Conservation (phyloP, 2,113 vertebrate species). For the Aphyosemion australe region DNA sequence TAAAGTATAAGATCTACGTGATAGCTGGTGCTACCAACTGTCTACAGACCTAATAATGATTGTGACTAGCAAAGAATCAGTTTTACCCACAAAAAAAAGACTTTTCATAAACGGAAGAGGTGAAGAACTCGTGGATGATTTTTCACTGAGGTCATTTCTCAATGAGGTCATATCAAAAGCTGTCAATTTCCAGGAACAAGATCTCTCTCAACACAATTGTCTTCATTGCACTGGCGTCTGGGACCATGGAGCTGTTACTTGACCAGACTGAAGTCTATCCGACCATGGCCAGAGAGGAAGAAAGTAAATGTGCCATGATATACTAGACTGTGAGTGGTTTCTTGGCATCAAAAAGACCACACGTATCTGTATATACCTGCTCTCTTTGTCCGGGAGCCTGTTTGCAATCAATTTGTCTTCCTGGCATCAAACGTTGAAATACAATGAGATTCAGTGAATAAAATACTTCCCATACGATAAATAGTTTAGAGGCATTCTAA, state of each 20-base stretch:
- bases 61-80: not conserved
- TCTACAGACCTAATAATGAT: not conserved
- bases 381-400: not conserved
- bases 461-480: not conserved
- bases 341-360: constrained; percentile 13
- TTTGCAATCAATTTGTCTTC: constrained; percentile 16
- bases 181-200: constrained; percentile 46
- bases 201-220: constrained; percentile 40
- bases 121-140: constrained; percentile 35
- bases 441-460: not conserved
- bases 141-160: constrained; percentile 45
- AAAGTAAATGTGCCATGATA: constrained; percentile 25
- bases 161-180: constrained; percentile 33
- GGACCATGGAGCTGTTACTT: constrained; percentile 16
- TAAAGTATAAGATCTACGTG: not conserved
- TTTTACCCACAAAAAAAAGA: not conserved
- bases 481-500: not conserved
- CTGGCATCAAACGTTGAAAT: constrained; percentile 7
- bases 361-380: constrained; percentile 8
- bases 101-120: constrained; percentile 8
- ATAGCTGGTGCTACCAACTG: not conserved
- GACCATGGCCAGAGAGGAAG: constrained; percentile 19
- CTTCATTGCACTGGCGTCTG: constrained; percentile 31
- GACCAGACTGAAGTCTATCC: constrained; percentile 43
- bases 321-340: constrained; percentile 22